These are phyloP conservation scores for Zingel zingel DNA, from an alignment of 2,113 vertebrate genomes.

Conservation along the genomic window DNA sequence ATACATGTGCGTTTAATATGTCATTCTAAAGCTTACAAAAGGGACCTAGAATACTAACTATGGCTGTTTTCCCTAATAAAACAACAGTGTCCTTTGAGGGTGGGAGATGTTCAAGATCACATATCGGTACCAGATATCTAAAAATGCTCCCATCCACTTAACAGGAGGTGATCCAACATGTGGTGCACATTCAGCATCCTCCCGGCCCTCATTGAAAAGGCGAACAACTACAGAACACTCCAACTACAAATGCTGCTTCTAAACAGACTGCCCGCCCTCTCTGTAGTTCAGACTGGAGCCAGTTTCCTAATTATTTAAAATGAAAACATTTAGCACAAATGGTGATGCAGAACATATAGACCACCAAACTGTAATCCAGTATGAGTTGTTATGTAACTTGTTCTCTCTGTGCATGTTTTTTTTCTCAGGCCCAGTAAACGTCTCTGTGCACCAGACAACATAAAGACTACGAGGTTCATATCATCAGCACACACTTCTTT, in stretches of 20 bases:
- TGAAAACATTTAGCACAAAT: background rate
- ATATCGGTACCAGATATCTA: slow-evolving; percentile 18
- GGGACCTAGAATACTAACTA: slow-evolving; percentile 29
- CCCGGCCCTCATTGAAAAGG: slow-evolving; percentile 4
- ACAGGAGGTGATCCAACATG: slow-evolving; percentile 14
- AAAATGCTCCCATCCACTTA: slow-evolving; percentile 3
- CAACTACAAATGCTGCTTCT: slow-evolving; percentile 11
- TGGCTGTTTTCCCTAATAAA: slow-evolving; percentile 65
- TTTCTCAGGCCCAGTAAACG: slow-evolving; percentile 12
- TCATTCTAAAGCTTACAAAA: slow-evolving; percentile 16
- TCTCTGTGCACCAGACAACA: slow-evolving; percentile 17
- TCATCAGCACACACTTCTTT: slow-evolving; percentile 30
- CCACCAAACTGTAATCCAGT: slow-evolving; percentile 1
- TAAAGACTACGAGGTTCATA: slow-evolving; percentile 34
- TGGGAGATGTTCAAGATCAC: background rate
- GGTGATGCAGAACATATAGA: background rate
- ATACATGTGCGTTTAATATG: slow-evolving; percentile 24
- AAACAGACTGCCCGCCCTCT: background rate
- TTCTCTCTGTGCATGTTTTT: background rate
- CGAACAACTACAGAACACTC: slow-evolving; percentile 6
- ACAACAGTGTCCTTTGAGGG: background rate
- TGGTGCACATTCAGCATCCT: slow-evolving; percentile 26
- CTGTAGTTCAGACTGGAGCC: background rate
- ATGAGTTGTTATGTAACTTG: background rate
- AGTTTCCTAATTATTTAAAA: background rate